These are phyloP conservation scores for Thunnus thynnus DNA, from an alignment of 2,113 vertebrate species.

Conservation along the genomic window DNA sequence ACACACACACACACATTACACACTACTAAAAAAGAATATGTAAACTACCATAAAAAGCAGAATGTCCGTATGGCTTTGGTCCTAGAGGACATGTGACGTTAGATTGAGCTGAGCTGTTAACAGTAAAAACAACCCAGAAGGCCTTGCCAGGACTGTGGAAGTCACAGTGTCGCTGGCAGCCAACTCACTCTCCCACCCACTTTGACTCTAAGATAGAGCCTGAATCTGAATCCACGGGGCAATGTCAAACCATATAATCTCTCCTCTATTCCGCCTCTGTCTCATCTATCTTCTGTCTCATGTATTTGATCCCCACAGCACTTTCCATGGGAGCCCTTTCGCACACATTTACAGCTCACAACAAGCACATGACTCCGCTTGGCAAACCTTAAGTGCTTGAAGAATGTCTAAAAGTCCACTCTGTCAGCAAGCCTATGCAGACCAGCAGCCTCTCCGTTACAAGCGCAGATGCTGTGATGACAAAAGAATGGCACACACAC, in stretches of 20 bases:
- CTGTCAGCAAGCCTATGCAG: conserved; percentile 15
- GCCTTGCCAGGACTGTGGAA: conserved; percentile 49
- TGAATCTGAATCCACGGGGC: conserved; percentile 45
- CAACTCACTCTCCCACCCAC: conserved; percentile 41
- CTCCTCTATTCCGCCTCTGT: conserved; percentile 18
- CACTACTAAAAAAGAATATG: conserved; percentile 1
- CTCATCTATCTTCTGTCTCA: conserved; percentile 31
- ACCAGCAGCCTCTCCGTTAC: conserved; percentile 26
- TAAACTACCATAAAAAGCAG: conserved; percentile 26
- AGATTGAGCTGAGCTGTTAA: conserved; percentile 59
- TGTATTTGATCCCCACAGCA: conserved; percentile 40
- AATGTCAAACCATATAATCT: conserved; percentile 53
- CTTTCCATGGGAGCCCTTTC: conserved; percentile 62
- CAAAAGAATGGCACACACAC: conserved; percentile 20
- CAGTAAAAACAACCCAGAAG: conserved; percentile 62
- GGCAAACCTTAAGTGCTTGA: conserved; percentile 64
- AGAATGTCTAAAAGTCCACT: conserved; percentile 70
- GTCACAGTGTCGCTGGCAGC: conserved; percentile 28
- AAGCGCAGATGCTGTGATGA: conserved; percentile 41
- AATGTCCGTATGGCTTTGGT: conserved; percentile 10
- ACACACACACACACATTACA: conserved; percentile 2
- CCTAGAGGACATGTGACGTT: conserved; percentile 49
- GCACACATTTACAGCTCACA: conserved; percentile 59
- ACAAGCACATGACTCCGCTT: conserved; percentile 68
- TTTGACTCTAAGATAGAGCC: conserved; percentile 29